Percentiles rank a stretch among this genome's conserved stretches.
Conservation (phyloP, 2,888 invertebrate genomes). For the Drosophila greeni region DNA sequence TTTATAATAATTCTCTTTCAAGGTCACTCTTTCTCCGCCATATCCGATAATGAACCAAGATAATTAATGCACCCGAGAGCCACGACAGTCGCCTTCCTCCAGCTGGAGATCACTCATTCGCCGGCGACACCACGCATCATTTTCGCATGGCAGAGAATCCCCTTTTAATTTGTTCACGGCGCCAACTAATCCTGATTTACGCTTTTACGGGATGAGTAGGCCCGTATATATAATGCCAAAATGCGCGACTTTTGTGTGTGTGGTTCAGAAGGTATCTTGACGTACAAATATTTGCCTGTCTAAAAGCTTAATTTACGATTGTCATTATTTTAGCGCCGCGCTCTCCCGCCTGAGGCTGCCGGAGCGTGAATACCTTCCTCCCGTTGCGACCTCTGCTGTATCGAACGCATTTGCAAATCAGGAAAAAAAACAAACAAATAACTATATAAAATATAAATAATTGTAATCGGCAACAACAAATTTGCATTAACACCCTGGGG, state of each 20-base stretch:
- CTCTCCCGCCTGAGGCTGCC: not conserved
- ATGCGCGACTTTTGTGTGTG: constrained; percentile 6
- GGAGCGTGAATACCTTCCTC: constrained; percentile 1
- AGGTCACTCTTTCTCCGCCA: not conserved
- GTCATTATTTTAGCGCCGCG: not conserved
- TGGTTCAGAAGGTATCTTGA: constrained; percentile 6
- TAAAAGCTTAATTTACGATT: constrained; percentile 27
- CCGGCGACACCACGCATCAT: constrained; percentile 6
- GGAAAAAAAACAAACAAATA: constrained; percentile 36
- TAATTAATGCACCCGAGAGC: not conserved
- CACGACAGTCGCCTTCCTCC: not conserved
- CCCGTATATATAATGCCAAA: not conserved
- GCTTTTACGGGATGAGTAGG: constrained; percentile 1
- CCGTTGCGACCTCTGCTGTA: constrained; percentile 13
- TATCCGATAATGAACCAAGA: not conserved
- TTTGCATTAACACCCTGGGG: constrained; percentile 33
- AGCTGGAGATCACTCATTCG: not conserved
- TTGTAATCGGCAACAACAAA: constrained; percentile 35
- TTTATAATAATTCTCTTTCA: not conserved
- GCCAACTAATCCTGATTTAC: constrained; percentile 29
- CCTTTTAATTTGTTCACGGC: not conserved
- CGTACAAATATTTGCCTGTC: constrained; percentile 20
- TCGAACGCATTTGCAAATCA: constrained; percentile 40
- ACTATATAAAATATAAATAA: constrained; percentile 11
- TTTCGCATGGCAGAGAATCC: constrained; percentile 20